Conservation (phyloP, 2,888 invertebrate species). For the Andrena camellia region DNA sequence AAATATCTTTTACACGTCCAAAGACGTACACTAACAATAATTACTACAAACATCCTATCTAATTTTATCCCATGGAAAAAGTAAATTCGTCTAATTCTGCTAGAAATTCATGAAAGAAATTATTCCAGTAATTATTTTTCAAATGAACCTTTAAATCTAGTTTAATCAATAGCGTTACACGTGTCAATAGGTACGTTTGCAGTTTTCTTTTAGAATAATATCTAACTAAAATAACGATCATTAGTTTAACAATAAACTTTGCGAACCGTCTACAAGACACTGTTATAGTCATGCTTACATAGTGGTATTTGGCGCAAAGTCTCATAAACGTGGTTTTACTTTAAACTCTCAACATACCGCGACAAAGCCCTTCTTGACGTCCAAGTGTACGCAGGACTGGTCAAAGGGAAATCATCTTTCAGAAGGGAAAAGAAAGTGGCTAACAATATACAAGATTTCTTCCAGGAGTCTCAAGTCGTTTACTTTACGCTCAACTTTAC, state of each 20-base stretch:
- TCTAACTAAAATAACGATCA: not conserved
- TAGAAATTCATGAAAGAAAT: not conserved
- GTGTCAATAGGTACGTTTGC: too few species aligned
- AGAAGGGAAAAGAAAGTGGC: constrained; percentile 22
- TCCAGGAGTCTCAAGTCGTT: constrained; percentile 7
- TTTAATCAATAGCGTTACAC: too few species aligned
- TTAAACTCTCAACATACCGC: constrained; percentile 32
- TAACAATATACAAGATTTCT: constrained; percentile 35
- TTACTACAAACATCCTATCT: too few species aligned
- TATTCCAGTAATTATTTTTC: not conserved
- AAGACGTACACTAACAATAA: too few species aligned
- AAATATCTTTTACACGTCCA: too few species aligned
- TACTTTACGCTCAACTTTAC: constrained; percentile 6
- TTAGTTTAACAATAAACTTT: constrained; percentile 9
- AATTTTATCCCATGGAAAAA: too few species aligned
- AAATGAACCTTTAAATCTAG: too few species aligned
- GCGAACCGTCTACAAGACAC: not conserved
- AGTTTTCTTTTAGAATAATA: not conserved
- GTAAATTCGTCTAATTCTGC: too few species aligned
- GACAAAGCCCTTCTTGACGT: constrained; percentile 43
- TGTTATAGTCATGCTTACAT: constrained; percentile 25
- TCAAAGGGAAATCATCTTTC: constrained; percentile 31
- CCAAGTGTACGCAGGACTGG: constrained; percentile 28
- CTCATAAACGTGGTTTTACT: constrained; percentile 22
- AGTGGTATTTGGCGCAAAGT: constrained; percentile 41